phyloP scores from a whole-genome alignment of 1,140 invertebrate species.

The Cylas formicarius region DNA sequence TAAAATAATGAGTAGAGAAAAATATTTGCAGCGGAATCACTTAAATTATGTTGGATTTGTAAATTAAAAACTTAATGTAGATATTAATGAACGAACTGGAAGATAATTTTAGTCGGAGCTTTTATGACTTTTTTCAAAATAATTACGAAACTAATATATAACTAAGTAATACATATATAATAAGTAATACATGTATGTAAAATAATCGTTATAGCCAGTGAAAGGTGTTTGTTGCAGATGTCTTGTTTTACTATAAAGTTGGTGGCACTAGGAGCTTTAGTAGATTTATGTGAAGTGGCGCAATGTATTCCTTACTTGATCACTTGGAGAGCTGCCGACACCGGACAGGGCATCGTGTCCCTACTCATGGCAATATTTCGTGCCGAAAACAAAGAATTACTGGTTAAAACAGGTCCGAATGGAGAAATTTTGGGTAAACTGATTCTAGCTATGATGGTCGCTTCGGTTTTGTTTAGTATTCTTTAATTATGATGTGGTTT shows the following conservation, averaged over 20 bases:
- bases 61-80: too few relatives aligned
- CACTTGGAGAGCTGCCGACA: conserved; percentile 25
- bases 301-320: conserved; percentile 25
- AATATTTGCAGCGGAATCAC: too few relatives aligned
- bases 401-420: conserved; percentile 13
- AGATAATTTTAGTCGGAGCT: too few relatives aligned
- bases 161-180: too few relatives aligned
- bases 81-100: too few relatives aligned
- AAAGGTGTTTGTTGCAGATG: conserved; percentile 9
- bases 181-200: too few relatives aligned
- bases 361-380: conserved; percentile 23
- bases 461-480: not conserved
- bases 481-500: too few relatives aligned
- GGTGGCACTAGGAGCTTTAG: conserved; percentile 19
- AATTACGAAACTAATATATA: too few relatives aligned
- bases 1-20: too few relatives aligned
- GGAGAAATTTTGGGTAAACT: conserved; percentile 22
- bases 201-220: not conserved
- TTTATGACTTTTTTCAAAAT: too few relatives aligned
- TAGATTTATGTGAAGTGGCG: conserved; percentile 22
- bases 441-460: not conserved
- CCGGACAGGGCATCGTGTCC: conserved; percentile 15
- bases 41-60: too few relatives aligned
- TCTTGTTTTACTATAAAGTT: conserved; percentile 21
- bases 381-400: conserved; percentile 21